Conservation (phyloP, 2,113 vertebrate species). For the Psilopsiagon aurifrons region DNA sequence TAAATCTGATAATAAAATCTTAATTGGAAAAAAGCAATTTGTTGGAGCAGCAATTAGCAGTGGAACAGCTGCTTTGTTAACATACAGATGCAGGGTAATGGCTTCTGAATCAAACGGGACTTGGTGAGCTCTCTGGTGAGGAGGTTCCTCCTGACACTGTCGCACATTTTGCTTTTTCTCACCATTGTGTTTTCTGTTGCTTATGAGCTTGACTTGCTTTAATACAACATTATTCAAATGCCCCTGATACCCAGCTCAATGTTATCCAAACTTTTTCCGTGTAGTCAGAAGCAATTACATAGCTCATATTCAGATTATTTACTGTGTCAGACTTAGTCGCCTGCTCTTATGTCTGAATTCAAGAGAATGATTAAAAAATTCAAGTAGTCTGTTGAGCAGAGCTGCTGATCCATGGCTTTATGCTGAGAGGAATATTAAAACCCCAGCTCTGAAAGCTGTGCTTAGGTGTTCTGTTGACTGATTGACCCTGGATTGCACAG, state of each 20-base stretch:
- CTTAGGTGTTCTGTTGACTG: neutral
- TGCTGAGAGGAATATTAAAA: neutral
- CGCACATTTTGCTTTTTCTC: neutral
- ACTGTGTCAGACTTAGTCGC: slow-evolving; percentile 5
- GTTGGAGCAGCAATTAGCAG: slow-evolving; percentile 50
- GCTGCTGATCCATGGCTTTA: neutral
- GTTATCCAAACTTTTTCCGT: neutral
- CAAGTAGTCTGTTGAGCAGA: neutral
- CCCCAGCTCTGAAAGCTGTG: neutral
- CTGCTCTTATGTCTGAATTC: slow-evolving; percentile 22
- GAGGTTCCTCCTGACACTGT: neutral
- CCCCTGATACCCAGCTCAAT: neutral
- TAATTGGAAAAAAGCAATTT: slow-evolving; percentile 62
- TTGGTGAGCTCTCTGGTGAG: neutral
- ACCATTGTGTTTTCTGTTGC: neutral
- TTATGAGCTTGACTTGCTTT: slow-evolving; percentile 24
- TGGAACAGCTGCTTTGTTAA: slow-evolving; percentile 56
- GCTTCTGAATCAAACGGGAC: slow-evolving; percentile 22
- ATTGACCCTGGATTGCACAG: neutral
- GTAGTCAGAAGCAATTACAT: slow-evolving; percentile 21
- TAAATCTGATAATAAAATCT: slow-evolving; percentile 60
- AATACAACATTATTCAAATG: neutral
- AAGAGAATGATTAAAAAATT: slow-evolving; percentile 15
- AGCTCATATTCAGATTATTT: slow-evolving; percentile 12
- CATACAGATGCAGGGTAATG: slow-evolving; percentile 51